Conservation (phyloP, 2,113 vertebrate species). For the Misgurnus mizolepis region DNA sequence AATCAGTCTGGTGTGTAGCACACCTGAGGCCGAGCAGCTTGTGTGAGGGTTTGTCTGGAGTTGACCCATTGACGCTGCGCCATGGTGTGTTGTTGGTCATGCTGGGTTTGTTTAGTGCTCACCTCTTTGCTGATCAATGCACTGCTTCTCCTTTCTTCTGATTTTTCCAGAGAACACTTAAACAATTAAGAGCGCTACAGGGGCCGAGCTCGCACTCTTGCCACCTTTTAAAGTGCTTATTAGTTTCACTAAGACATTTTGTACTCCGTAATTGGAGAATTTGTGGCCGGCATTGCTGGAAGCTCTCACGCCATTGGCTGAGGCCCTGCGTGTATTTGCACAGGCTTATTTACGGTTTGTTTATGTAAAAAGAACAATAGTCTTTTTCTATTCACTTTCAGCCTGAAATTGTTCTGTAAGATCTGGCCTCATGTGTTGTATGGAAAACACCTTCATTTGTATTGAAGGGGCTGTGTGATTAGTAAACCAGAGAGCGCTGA, state of each 20-base stretch:
- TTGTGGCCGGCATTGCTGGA: neutral
- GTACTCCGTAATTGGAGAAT: neutral
- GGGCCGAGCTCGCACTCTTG: neutral
- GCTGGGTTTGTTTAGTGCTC: conserved; percentile 52
- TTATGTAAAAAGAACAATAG: neutral
- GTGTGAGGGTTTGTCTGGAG: conserved; percentile 38
- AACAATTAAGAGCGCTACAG: neutral
- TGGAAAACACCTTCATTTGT: conserved; percentile 69
- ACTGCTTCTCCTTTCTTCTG: conserved; percentile 35
- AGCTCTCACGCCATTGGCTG: neutral
- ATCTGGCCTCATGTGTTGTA: conserved; percentile 53
- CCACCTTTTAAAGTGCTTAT: conserved; percentile 12
- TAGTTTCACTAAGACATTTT: neutral
- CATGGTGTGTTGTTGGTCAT: conserved; percentile 34
- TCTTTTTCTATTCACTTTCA: conserved; percentile 35
- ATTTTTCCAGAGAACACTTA: conserved; percentile 49
- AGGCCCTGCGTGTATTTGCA: neutral
- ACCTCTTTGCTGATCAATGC: conserved; percentile 47
- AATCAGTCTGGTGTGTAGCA: conserved; percentile 38
- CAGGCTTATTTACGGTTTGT: neutral
- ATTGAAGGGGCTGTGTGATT: conserved; percentile 70
- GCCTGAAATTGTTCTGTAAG: conserved; percentile 1
- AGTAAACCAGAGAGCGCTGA: conserved; percentile 73
- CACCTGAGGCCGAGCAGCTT: conserved; percentile 22
- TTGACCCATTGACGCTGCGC: conserved; percentile 32